Evolutionary conservation across 2,888 invertebrate species (phyloP).

Genomic region (Cryptus armator): DNA sequence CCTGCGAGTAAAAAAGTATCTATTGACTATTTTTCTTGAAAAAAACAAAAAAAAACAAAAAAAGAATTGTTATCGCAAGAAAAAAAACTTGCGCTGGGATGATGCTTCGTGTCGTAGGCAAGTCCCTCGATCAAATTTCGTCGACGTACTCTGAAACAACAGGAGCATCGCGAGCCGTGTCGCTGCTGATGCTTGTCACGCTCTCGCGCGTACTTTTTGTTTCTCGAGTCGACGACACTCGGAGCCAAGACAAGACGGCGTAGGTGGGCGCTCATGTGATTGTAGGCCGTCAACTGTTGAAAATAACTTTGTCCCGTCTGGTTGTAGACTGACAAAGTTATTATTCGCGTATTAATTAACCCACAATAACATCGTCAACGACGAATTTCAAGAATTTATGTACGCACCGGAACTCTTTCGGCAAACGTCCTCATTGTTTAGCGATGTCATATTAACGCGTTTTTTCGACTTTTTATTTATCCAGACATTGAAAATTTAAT

Average conservation of each 20-base stretch:
- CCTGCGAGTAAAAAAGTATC: slow-evolving; percentile 66
- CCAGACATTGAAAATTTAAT: no score
- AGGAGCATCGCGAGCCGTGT: slow-evolving; percentile 51
- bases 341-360: not conserved
- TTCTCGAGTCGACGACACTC: slow-evolving; percentile 79
- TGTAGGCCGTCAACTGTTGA: slow-evolving; percentile 80
- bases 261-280: slow-evolving; percentile 81
- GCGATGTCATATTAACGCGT: slow-evolving; percentile 62
- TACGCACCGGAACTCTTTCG: slow-evolving; percentile 71
- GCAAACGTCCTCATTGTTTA: slow-evolving; percentile 32
- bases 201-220: slow-evolving; percentile 74
- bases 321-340: slow-evolving; percentile 77
- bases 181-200: slow-evolving; percentile 26
- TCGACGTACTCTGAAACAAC: slow-evolving; percentile 52
- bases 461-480: not conserved
- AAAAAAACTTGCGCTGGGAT: slow-evolving; percentile 78
- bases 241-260: slow-evolving; percentile 81
- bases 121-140: slow-evolving; percentile 77
- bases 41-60: not conserved
- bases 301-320: slow-evolving; percentile 81
- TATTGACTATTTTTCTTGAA: not conserved
- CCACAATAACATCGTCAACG: not conserved
- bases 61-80: slow-evolving; percentile 10
- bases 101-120: slow-evolving; percentile 80
- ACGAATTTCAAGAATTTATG: not conserved